These are phyloP conservation scores for Drosophila simulans DNA, from an alignment of 1,140 invertebrate species.

Conservation along the genomic window DNA sequence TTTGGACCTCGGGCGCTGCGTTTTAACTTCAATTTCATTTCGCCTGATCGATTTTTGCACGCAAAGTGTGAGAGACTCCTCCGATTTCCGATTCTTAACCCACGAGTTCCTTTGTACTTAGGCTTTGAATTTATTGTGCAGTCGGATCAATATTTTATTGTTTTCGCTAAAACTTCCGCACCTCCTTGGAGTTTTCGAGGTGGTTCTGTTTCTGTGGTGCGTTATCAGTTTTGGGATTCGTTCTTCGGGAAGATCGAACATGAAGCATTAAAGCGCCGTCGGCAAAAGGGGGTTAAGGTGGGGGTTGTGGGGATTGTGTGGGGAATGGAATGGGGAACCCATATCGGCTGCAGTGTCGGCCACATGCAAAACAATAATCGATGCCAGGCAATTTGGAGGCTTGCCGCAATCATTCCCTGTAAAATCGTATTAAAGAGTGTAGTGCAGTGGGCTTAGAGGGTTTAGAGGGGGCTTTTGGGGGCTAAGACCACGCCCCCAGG, in stretches of 20 bases:
- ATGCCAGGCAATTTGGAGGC: constrained; percentile 49
- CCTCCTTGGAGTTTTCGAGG: constrained; percentile 46
- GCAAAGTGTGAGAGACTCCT: constrained; percentile 79
- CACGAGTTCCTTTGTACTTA: constrained; percentile 64
- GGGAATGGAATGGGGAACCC: neutral
- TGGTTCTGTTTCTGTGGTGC: constrained; percentile 49
- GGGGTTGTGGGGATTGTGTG: neutral
- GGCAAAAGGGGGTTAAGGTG: constrained; percentile 32
- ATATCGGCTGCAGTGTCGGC: constrained; percentile 53
- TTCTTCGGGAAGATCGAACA: constrained; percentile 14
- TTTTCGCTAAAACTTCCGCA: constrained; percentile 69
- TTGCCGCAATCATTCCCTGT: constrained; percentile 60
- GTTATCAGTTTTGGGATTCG: constrained; percentile 58
- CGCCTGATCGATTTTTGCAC: constrained; percentile 81
- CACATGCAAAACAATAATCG: constrained; percentile 81
- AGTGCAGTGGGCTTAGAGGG: neutral
- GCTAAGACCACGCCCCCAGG: constrained; percentile 64
- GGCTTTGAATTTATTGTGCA: constrained; percentile 76
- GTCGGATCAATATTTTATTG: constrained; percentile 75
- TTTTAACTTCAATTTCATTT: constrained; percentile 83
- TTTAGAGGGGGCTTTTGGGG: neutral
- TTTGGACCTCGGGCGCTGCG: constrained; percentile 54
- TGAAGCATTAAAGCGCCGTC: constrained; percentile 72
- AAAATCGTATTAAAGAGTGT: constrained; percentile 80
- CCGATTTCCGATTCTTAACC: neutral